Base-by-base conservation (phyloP, 2,888 invertebrate genomes). In the Andrena flavipes region DNA sequence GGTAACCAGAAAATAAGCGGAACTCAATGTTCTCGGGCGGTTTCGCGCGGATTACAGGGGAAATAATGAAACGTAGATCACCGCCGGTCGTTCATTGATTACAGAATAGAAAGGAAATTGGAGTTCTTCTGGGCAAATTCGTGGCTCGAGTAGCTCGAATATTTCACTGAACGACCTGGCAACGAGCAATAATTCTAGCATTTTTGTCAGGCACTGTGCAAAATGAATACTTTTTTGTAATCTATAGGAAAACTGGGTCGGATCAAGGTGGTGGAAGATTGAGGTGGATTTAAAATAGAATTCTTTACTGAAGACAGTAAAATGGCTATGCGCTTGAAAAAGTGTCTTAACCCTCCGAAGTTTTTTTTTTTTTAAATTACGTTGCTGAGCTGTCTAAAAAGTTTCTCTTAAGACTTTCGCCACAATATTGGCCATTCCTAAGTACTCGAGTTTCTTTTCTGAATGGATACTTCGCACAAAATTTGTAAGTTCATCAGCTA, bases 1-100 rank as follows among this genome's bases (percentile, higher is more conserved):
- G 62, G 67, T 54, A 71, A 42, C 20, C 23, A 59, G 59, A 0
- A 56, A 59, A 49, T 48, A 51, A 35, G 51, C 62, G 68, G 29
- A 62, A 42, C 67, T 33, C 29, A 4, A 13, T 8, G 49, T 26
- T 30, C 48, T 2, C 23, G 3, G 48, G 23, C 13, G 48, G 30
- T 30, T 60, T n/a, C 13, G 3, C 30, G 16, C 23, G 33, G 20
- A 76, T 63, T 54, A 23, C 10, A 70, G 2, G 23, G 42, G 23
- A 48, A 70, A 54, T 63, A 48, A 63, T 23, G 29, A 29, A 64
- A 29, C 42, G 29, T 48, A 16, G 35, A 42, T 5, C 49, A 30
- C 23, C 7, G 23, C 13, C 35, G 16, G 23, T 23, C 48, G 33
- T 48, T 13, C 42, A 42, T 49, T 20, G 68, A 74, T 65, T 20